Evolutionary conservation across 2,888 invertebrate species (phyloP), one percentile per base, ranked within the genome.

Genomic region (Graphium colonna): DNA sequence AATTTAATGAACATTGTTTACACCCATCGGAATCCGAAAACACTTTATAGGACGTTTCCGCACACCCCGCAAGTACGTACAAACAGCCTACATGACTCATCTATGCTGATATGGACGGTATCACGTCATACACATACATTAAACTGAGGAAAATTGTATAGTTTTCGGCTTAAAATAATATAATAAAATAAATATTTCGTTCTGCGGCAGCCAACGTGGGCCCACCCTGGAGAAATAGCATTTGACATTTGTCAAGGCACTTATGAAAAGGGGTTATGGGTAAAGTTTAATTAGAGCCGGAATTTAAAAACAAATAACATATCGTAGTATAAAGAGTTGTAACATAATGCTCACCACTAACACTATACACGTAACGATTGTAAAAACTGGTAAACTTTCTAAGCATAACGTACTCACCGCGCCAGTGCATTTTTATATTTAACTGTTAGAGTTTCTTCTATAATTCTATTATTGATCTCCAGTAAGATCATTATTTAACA

Each of bases 381-480:
- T 67, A 74, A 82, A 82, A 85, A 82, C 78, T 76, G 75, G 78
- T 77, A 74, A 79, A 88, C 87, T 87, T 88, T 88, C 87, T 87
- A 86, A 83, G 82, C 80, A 79, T 84, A 88, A 85, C 82, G 83
- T 89, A 93, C 95, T 94, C 91, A 99, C 99, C 98, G 98, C 76
- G 96, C 95, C 87, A 96, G 92, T 78, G 96, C 97, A 93, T 98
- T 98, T 91, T 95, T 96, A 90, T 98, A 98, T 93, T 98, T 98
- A 73, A 96, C 93, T 77, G 95, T 93, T 81, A 99, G 92, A 58
- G 98, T 97, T 90, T 99, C 99, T 92, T 98, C 98, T 74, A 99
- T 95, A 91, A 99, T 98, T 90, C 98, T 95, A 92, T 99, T 99
- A 92, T 98, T 97, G 91, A 98, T 98, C 94, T 99, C 99, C 83